Evolutionary conservation across 2,797 vertebrate species (phyloP), one percentile per base, ranked within the genome.

Genomic region (Dendrocincla tyrannina): DNA sequence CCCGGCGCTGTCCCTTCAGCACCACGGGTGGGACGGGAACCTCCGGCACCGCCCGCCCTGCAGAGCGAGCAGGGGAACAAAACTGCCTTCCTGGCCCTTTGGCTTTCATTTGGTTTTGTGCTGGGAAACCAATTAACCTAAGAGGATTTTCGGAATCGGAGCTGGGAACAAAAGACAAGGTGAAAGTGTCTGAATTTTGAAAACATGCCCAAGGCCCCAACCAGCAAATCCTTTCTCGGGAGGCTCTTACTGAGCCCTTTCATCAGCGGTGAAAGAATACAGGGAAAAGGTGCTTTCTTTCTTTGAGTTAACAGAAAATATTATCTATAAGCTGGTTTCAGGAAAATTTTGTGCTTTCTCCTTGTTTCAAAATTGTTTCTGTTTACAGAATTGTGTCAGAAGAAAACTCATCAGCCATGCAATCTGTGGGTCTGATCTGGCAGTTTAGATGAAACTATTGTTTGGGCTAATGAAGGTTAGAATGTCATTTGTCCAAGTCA

Each of bases 91-190:
- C 59, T 50, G 8, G 37, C 1, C 1, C 4, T 32, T 83, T 18
- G 27, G n/a, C 64, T 93, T 96, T 89, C 75, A 0, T 27, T 2
- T 0, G 72, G 9, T 35, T 64, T 72, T 7, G 42, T 10, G 9
- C 79, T 89, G 82, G 85, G 72, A 92, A 95, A 84, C 33, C 91
- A 94, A 93, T 92, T 59, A 91, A 62, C 35, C 79, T 73, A 58
- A 81, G 79, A 85, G 82, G 92, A 77, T 93, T 95, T 94, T 87
- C 33, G 67, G 78, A 96, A 91, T 58, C 59, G 46, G 82, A 96
- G 85, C 69, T 44, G 28, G 58, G 46, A 81, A 30, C 66, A 66
- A 79, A 94, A 88, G 80, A 80, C 94, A 84, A 93, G 81, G 89
- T 82, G 89, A 68, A 93, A 88, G 72, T n/a, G 66, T 66, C 68